Evolutionary conservation across 2,797 vertebrate species (phyloP).

Genomic region (Cyprinodon diabolis): DNA sequence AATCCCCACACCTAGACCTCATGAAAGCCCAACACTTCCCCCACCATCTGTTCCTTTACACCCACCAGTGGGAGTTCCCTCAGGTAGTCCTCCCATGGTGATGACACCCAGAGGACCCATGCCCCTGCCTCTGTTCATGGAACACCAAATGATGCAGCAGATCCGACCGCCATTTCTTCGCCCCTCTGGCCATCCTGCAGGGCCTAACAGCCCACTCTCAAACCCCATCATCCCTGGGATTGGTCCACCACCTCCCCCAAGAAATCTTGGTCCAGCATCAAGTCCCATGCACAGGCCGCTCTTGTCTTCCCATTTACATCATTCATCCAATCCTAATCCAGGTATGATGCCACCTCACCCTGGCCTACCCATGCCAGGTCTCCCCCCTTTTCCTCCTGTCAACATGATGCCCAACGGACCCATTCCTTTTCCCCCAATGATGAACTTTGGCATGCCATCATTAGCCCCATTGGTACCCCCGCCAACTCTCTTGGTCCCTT

Average conservation of each 20-base stretch:
- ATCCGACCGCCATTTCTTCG: slow-evolving; percentile 93
- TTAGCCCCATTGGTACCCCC: slow-evolving; percentile 96
- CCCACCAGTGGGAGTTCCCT: slow-evolving; percentile 88
- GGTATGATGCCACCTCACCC: slow-evolving; percentile 90
- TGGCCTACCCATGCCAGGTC: slow-evolving; percentile 86
- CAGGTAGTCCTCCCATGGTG: slow-evolving; percentile 96
- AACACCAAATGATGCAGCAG: slow-evolving; percentile 98
- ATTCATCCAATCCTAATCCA: slow-evolving; percentile 88
- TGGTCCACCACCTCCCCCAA: slow-evolving; percentile 87
- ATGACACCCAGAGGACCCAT: slow-evolving; percentile 98
- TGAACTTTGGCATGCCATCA: slow-evolving; percentile 98
- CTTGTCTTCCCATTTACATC: slow-evolving; percentile 91
- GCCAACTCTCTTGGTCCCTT: slow-evolving; percentile 96
- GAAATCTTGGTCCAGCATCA: slow-evolving; percentile 85
- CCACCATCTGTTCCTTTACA: slow-evolving; percentile 89
- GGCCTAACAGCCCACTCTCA: slow-evolving; percentile 93
- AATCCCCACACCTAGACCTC: slow-evolving; percentile 94
- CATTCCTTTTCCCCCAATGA: slow-evolving; percentile 92
- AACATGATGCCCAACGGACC: slow-evolving; percentile 96
- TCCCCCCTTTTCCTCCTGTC: slow-evolving; percentile 89
- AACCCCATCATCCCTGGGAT: slow-evolving; percentile 96
- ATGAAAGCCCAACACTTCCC: slow-evolving; percentile 90
- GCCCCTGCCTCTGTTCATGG: slow-evolving; percentile 97
- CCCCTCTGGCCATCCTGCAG: slow-evolving; percentile 87
- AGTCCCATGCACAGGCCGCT: slow-evolving; percentile 96